phyloP scores from a whole-genome alignment of 2,113 vertebrate species.

The Mola mola region DNA sequence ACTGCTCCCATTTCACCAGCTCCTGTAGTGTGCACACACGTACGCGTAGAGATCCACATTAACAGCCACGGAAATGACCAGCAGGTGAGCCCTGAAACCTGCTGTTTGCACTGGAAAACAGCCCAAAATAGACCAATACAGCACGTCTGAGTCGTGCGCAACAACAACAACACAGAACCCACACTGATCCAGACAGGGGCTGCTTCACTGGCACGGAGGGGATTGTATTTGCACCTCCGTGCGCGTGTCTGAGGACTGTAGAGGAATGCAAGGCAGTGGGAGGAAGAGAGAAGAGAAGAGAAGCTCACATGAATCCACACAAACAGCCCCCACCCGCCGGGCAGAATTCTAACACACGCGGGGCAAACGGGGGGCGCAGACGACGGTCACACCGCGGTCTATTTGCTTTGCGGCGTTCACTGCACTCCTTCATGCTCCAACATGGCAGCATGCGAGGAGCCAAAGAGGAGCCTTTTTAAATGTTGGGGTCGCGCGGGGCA shows the following conservation, averaged over 20 bases:
- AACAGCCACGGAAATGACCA: neutral
- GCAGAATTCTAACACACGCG: slow-evolving; percentile 15
- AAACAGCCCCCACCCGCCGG: slow-evolving; percentile 3
- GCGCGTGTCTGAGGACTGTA: slow-evolving; percentile 14
- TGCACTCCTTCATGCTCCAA: slow-evolving; percentile 21
- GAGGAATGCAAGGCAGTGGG: slow-evolving; percentile 67
- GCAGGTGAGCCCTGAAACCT: neutral
- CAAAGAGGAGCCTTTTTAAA: slow-evolving; percentile 4
- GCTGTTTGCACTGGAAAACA: slow-evolving; percentile 16
- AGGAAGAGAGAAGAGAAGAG: neutral
- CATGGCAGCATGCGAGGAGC: slow-evolving; percentile 25
- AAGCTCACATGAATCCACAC: slow-evolving; percentile 19
- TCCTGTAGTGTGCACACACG: slow-evolving; percentile 2
- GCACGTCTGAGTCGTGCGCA: no score
- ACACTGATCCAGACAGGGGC: slow-evolving; percentile 27
- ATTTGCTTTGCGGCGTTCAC: slow-evolving; percentile 21
- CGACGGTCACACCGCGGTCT: neutral
- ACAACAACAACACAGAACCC: no score
- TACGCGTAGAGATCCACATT: neutral
- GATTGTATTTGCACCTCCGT: slow-evolving; percentile 32
- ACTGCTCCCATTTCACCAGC: slow-evolving; percentile 42
- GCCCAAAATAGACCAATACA: no score
- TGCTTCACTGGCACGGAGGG: slow-evolving; percentile 38
- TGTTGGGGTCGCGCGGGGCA: neutral
- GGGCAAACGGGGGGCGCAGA: no score